Conservation (phyloP, 2,797 vertebrate species). For the Rhinatrema bivittatum region DNA sequence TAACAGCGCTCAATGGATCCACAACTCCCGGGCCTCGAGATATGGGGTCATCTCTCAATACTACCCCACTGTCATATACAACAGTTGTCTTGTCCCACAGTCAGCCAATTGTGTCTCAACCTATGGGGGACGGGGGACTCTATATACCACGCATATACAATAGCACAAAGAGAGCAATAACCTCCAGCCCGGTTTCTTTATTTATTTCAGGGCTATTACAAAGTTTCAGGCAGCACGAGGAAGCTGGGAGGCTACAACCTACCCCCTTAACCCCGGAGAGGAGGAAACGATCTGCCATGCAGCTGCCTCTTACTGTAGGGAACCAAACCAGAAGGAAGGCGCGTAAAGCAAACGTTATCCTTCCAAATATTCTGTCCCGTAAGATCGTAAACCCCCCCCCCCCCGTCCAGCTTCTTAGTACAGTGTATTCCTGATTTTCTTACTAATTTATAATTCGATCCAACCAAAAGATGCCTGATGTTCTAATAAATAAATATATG, state of each 20-base stretch:
- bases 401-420: too few relatives aligned
- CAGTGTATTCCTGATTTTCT: too few relatives aligned
- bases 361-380: too few relatives aligned
- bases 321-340: too few relatives aligned
- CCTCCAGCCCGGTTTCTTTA: conserved; percentile 83
- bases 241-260: conserved; percentile 40
- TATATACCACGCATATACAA: conserved; percentile 72
- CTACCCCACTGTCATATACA: conserved; percentile 77
- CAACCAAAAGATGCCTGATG: too few relatives aligned
- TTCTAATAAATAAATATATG: too few relatives aligned
- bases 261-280: conserved; percentile 4
- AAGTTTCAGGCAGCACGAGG: conserved; percentile 78
- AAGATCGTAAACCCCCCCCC: too few relatives aligned
- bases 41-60: conserved; percentile 79
- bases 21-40: conserved; percentile 65
- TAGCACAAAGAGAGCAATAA: conserved; percentile 90
- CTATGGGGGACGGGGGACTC: conserved; percentile 49
- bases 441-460: too few relatives aligned
- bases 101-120: conserved; percentile 63
- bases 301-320: too few relatives aligned
- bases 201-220: conserved; percentile 76
- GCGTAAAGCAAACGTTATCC: too few relatives aligned
- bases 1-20: conserved; percentile 62
- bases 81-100: conserved; percentile 70
- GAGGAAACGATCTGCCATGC: not conserved